These are phyloP conservation scores for Brienomyrus brachyistius DNA, from an alignment of 2,113 vertebrate genomes.

Conservation along the genomic window DNA sequence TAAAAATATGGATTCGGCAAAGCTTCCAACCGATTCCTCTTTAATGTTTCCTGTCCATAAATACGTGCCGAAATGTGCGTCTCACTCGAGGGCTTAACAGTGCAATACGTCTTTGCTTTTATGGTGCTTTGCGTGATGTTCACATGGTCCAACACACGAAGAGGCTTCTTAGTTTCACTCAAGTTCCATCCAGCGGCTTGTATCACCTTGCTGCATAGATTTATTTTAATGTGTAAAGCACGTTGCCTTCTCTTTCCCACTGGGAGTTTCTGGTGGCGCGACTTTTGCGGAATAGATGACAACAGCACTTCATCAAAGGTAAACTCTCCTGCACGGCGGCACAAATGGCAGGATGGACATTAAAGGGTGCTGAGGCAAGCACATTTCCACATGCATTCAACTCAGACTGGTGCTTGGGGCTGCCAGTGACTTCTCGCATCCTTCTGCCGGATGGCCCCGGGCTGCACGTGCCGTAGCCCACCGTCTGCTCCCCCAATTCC, in stretches of 20 bases:
- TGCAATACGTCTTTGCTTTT: not conserved
- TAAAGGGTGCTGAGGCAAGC: conserved; percentile 1
- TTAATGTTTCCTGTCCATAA: not conserved
- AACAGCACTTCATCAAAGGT: conserved; percentile 2
- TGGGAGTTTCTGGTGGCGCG: not conserved
- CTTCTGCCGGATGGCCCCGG: not conserved
- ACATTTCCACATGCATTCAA: not conserved
- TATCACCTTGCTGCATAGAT: not conserved
- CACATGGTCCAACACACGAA: not conserved
- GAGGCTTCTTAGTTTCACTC: not conserved
- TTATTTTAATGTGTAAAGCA: not conserved
- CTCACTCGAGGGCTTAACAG: not conserved
- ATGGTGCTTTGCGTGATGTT: not conserved
- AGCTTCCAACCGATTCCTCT: not conserved
- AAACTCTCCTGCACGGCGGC: not conserved
- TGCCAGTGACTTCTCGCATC: not conserved
- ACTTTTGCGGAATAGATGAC: conserved; percentile 5
- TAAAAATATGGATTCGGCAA: not conserved
- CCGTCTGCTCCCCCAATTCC: not conserved
- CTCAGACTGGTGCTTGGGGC: not conserved
- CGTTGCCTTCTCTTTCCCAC: not conserved
- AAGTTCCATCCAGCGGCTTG: not conserved
- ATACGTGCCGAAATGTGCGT: not conserved
- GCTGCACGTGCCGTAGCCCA: not conserved
- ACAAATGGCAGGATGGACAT: not conserved